phyloP scores from a whole-genome alignment of 2,888 invertebrate genomes.

The Myathropa florea region DNA sequence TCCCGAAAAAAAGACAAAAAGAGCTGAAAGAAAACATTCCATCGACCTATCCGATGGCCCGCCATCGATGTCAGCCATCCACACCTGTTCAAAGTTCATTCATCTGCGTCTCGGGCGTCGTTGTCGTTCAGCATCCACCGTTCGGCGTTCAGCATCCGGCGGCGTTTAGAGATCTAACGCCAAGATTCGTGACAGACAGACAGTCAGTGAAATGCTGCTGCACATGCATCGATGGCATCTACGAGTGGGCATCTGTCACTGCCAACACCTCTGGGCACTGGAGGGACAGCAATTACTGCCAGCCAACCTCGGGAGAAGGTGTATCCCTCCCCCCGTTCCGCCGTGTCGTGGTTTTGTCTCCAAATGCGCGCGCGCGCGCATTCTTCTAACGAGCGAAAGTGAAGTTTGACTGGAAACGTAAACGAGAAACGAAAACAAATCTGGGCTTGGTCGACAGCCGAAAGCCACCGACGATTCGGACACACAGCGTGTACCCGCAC shows the following conservation, averaged over 20 bases:
- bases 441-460: conserved; percentile 49
- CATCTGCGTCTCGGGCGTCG: conserved; percentile 10
- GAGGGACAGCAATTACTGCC: conserved; percentile 44
- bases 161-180: conserved; percentile 27
- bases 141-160: too few species aligned
- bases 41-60: neutral
- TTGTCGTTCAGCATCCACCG: neutral
- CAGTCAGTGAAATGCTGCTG: conserved; percentile 38
- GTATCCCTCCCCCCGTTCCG: neutral
- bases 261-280: conserved; percentile 29
- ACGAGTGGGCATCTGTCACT: conserved; percentile 33
- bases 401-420: conserved; percentile 24
- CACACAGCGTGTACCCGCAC: neutral
- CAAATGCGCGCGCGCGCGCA: conserved; percentile 5
- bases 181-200: conserved; percentile 40
- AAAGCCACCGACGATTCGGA: conserved; percentile 21
- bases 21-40: neutral
- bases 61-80: conserved; percentile 18
- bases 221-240: conserved; percentile 29
- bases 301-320: conserved; percentile 2
- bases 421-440: conserved; percentile 40
- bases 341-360: neutral
- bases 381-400: conserved; percentile 64
- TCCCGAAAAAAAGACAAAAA: neutral
- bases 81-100: conserved; percentile 49